Base-by-base conservation (phyloP, 37 sponge, comb jelly and placozoan species). In the Spongilla lacustris region DNA sequence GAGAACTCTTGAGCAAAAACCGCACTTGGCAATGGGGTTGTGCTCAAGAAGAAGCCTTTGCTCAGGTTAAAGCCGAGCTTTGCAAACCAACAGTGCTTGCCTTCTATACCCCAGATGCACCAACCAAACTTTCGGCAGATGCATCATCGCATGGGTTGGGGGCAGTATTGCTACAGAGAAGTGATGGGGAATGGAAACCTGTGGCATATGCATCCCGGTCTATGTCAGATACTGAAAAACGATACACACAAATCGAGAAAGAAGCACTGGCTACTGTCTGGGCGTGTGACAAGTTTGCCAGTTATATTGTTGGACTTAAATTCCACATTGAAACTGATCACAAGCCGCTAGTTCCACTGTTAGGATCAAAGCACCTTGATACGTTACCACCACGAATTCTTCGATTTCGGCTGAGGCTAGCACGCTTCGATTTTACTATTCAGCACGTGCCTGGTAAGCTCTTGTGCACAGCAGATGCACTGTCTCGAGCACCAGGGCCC, bases 311-410 rank as follows among this genome's bases (percentile, higher is more conserved):
- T 9, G 88, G 88, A 19, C 25, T 32, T 13, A 38, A 72, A 14
- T 67, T 81, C 48, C 88, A 81, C 36, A 58, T 87, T n/a, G 88
- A 87, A 36, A 75, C 88, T 0, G 88, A 87, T 32, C 88, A 87
- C 81, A 87, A 87, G 29, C 82, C 88, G 2, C 88, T 87, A 6
- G 66, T 86, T n/a, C 87, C 87, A 12, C n/a, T 83, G 27, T 75
- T 83, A 25, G 34, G 84, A 26, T 23, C 75, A 10, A 83, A 84
- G 30, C 69, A 84, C 22, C 85, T 84, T 21, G 76, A 84, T 68
- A 36, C 26, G 11, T 70, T 84, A 5, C 85, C 85, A 26, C 85
- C 77, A 21, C 76, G 77, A 2, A 70, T 84, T 21, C 69, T 84
- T 2, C 68, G 77, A 67, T 84, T 84, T 75, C 85, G 85, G 14